These are phyloP conservation scores for Silurus aristotelis DNA, from an alignment of 2,797 vertebrate genomes.

Conservation along the genomic window DNA sequence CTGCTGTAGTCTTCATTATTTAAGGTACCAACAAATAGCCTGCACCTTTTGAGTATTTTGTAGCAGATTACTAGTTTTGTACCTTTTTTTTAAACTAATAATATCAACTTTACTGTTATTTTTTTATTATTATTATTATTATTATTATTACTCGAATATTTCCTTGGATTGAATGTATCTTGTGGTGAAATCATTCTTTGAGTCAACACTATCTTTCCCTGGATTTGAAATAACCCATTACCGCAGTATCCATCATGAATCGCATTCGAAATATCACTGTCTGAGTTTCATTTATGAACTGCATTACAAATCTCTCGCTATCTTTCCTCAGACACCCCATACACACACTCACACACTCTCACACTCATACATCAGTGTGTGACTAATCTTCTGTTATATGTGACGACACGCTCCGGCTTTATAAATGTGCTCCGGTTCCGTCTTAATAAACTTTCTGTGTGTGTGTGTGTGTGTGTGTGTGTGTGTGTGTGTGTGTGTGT, in stretches of 20 bases:
- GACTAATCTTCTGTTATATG: slow-evolving; percentile 16
- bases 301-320: background rate
- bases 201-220: background rate
- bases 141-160: background rate
- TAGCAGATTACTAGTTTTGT: too few relatives aligned
- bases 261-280: background rate
- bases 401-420: background rate
- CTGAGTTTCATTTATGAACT: background rate
- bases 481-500: background rate
- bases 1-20: too few relatives aligned
- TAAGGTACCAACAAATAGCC: too few relatives aligned
- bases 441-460: background rate
- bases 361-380: background rate
- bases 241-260: background rate
- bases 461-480: background rate
- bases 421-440: slow-evolving; percentile 11
- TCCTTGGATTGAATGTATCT: background rate
- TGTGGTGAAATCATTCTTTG: background rate
- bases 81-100: too few relatives aligned
- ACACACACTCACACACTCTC: background rate
- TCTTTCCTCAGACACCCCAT: background rate
- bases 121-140: too few relatives aligned
- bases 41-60: too few relatives aligned
- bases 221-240: background rate
- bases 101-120: too few relatives aligned